Base-by-base conservation (phyloP, 1,140 invertebrate genomes). In the Plodia interpunctella region DNA sequence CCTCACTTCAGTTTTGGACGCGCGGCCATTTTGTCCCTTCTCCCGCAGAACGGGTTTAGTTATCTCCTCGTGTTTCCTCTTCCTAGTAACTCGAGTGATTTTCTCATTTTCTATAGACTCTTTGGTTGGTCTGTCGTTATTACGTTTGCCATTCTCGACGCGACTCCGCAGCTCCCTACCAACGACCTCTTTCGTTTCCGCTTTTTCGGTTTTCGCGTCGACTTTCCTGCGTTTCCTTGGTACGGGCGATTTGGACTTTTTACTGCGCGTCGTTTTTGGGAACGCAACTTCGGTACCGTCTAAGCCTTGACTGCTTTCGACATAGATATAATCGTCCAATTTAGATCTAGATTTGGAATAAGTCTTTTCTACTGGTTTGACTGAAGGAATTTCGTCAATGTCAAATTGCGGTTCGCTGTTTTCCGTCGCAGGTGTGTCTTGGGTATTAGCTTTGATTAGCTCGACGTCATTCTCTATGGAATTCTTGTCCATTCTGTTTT, bases 81-180 rank as follows among this genome's bases (percentile, higher is more conserved):
- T 88, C 5, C 84, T 62, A 0, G 83, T 86, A 0, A 63, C 64
- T 56, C 78, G 71, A 0, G 71, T 77, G 5, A 68, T 65, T 57
- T 85, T 86, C 4, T 88, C 84, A 44, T 88, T 88, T 57, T 88
- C 86, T 53, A 88, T 88, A 0, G 84, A 87, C 49, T 88, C 86
- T 62, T 88, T 87, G n/a, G 80, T 78, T 2, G 70, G 65, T 49
- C 78, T 72, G 2, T 69, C 60, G 17, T 69, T 69, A 10, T 52
- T 60, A 0, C 62, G 54, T 49, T 68, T 65, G 68, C 62, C 50
- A 69, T 77, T 70, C 35, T 70, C 56, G 6, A 68, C 72, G 51
- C 69, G 74, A 10, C 76, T 78, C 0, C 74, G 60, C 1, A 67
- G 13, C 5, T 66, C 54, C 20, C 68, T 60, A 0, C 65, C 71